A percentile compares a stretch with the other conserved stretches of the same genome.
These are phyloP conservation scores for Gila robusta DNA, from an alignment of 2,797 vertebrate genomes.

Conservation along the genomic window DNA sequence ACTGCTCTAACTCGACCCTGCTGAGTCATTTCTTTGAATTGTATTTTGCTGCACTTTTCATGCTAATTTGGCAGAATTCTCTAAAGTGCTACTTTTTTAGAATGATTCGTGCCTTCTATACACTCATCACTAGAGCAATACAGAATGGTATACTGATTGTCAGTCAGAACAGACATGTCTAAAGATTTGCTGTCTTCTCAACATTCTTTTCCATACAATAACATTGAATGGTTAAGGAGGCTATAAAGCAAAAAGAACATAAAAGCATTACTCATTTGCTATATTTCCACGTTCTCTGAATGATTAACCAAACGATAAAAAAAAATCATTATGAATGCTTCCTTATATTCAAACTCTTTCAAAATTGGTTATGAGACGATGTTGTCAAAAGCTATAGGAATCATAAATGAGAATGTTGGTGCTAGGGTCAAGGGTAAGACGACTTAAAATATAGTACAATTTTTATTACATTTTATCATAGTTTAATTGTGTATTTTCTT, in stretches of 20 bases:
- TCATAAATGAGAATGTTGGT: background rate
- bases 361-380: background rate
- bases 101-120: background rate
- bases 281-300: background rate
- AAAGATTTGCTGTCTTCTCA: background rate
- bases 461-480: background rate
- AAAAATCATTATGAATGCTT: background rate
- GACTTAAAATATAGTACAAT: background rate
- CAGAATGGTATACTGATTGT: background rate
- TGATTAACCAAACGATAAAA: background rate
- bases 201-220: background rate
- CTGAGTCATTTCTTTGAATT: background rate
- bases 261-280: constrained; percentile 1
- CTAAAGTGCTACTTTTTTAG: background rate
- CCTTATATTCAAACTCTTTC: background rate
- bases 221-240: background rate
- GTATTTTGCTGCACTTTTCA: background rate
- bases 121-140: background rate
- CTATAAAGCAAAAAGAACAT: background rate
- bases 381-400: background rate
- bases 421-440: background rate
- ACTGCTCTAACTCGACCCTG: background rate
- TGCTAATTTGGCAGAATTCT: background rate
- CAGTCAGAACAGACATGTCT: background rate
- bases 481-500: background rate